phyloP scores from a whole-genome alignment of 2,113 vertebrate species.

The Tyto alba region DNA sequence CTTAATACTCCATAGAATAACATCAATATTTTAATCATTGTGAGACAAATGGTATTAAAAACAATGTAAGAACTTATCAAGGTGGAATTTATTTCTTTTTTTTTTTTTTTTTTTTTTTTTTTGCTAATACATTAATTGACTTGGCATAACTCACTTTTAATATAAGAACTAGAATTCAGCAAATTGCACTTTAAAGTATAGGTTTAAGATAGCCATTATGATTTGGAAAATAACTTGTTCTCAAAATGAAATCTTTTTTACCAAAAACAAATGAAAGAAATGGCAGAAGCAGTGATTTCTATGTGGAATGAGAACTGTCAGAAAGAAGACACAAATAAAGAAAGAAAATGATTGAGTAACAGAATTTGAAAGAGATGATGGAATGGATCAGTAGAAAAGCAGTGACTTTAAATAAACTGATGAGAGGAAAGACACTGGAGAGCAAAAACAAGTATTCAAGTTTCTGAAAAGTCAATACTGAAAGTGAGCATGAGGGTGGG shows the following conservation, averaged over 20 bases:
- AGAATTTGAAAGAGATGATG: neutral
- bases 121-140: accelerated
- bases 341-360: neutral
- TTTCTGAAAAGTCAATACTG: neutral
- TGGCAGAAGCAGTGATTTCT: neutral
- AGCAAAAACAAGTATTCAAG: neutral
- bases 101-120: neutral
- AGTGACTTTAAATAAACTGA: neutral
- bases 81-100: too few species aligned
- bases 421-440: neutral
- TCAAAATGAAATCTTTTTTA: neutral
- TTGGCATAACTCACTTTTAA: neutral
- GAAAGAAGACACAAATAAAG: neutral
- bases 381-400: neutral
- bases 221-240: neutral
- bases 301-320: neutral
- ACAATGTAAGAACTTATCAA: neutral
- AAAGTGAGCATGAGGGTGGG: neutral
- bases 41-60: neutral
- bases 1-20: neutral
- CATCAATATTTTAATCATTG: neutral
- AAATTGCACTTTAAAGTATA: neutral
- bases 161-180: neutral
- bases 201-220: neutral
- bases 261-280: neutral